These are phyloP conservation scores for Sinentomon sp. DNA, from an alignment of 2,888 invertebrate species.

Conservation along the genomic window DNA sequence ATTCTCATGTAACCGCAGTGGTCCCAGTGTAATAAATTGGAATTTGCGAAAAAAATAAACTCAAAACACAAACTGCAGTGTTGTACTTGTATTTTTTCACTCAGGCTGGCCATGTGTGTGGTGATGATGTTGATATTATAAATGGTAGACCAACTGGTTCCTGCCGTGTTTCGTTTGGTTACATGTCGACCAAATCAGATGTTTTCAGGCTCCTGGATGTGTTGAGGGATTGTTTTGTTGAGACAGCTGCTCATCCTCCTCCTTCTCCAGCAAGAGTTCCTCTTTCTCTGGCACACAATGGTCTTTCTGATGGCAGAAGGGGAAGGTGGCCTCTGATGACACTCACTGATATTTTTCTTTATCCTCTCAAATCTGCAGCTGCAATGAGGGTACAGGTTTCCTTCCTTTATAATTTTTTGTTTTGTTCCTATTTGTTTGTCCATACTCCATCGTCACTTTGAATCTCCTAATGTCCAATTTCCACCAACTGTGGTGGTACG, in stretches of 20 bases:
- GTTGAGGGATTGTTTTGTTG: conserved; percentile 44
- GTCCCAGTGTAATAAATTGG: no score
- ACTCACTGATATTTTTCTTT: conserved; percentile 33
- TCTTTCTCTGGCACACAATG: no score
- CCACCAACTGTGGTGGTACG: no score
- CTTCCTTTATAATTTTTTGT: not conserved
- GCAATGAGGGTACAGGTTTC: conserved; percentile 31
- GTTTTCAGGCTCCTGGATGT: conserved; percentile 39
- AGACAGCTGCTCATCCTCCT: conserved; percentile 24
- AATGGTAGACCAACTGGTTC: conserved; percentile 75
- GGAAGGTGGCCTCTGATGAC: conserved; percentile 13
- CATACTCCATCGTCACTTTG: no score
- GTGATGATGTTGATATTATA: conserved; percentile 58
- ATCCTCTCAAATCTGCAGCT: conserved; percentile 76
- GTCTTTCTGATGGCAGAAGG: no score
- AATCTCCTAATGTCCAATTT: no score
- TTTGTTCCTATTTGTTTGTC: no score
- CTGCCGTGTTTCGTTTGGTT: conserved; percentile 71
- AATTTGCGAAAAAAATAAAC: not conserved
- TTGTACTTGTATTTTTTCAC: conserved; percentile 13
- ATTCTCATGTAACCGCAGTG: no score
- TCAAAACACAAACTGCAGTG: conserved; percentile 4
- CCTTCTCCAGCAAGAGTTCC: no score
- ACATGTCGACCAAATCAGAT: conserved; percentile 47
- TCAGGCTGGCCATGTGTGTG: conserved; percentile 62